Base-by-base conservation (phyloP, 2,797 vertebrate species). In the Rhinophrynus dorsalis region DNA sequence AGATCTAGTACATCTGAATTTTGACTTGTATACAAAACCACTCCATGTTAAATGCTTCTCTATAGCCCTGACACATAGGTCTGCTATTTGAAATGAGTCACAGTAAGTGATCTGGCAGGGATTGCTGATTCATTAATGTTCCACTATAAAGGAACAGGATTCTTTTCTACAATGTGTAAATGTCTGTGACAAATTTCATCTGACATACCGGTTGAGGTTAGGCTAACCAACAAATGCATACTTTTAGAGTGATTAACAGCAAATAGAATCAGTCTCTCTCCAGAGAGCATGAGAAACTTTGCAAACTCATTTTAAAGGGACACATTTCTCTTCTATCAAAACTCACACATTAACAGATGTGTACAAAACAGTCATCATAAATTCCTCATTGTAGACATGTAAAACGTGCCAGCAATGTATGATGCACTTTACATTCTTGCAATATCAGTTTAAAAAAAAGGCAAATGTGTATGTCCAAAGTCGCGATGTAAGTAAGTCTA, bases 51-150 rank as follows among this genome's bases (percentile, higher is more conserved):
- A 38, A 40, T 3, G 30, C 0, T 0, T 37, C 52, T 44, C 61
- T 24, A 57, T 45, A 61, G 24, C 5, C 42, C 13, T 32, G 30
- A 35, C 5, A 67, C 59, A 42, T 15, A 47, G 18, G 2, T 45
- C 56, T 73, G 40, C 12, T 15, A 30, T 68, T 58, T 13, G 38
- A 6, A 18, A 5, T 66, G 67, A 80, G 63, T 55, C 23, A 79
- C 42, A 26, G 9, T 59, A 2, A 69, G 66, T 17, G 27, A 56
- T 29, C 45, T 8, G 56, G 45, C 74, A 44, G 32, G 21, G 56
- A 38, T 40, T 52, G 44, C 35, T 62, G 37, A 29, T 17, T 68
- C 40, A 23, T 35, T 55, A 11, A 2, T 35, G 44, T 37, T n/a
- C 6, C 2, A 8, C 35, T 23, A 18, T 9, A 7, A 58, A 29